phyloP scores from a whole-genome alignment of 2,113 vertebrate genomes.

The Rhodinocichla rosea region DNA sequence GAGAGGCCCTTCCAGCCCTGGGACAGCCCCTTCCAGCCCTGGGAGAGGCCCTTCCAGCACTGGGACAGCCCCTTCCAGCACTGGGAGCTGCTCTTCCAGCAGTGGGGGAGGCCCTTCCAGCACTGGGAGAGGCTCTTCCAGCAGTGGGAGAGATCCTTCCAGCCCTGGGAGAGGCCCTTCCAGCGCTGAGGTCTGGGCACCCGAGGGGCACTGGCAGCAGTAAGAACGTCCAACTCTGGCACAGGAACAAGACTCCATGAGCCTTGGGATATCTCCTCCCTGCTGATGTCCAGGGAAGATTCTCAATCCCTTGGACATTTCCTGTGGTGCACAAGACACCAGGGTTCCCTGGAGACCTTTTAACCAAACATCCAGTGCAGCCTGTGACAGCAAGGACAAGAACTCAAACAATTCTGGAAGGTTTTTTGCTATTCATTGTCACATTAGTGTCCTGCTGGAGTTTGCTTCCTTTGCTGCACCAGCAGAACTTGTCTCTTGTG shows the following conservation, averaged over 20 bases:
- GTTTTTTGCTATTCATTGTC: background rate
- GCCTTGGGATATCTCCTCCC: background rate
- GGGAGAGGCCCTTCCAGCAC: too few relatives aligned
- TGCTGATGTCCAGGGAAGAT: background rate
- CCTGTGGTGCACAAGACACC: background rate
- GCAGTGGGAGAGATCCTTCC: too few relatives aligned
- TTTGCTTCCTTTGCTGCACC: background rate
- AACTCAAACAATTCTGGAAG: background rate
- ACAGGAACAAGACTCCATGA: background rate
- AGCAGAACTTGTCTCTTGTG: background rate
- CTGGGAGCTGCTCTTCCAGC: rapidly evolving
- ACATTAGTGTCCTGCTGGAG: background rate
- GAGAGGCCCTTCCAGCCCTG: too few relatives aligned
- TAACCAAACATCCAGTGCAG: background rate
- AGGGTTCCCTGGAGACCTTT: background rate
- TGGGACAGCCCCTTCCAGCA: too few relatives aligned
- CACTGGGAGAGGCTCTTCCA: rapidly evolving
- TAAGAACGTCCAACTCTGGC: background rate
- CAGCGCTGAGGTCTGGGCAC: background rate
- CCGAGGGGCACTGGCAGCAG: background rate
- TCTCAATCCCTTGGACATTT: background rate
- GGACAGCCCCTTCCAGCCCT: too few relatives aligned
- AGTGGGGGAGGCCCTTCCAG: too few relatives aligned
- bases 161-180: rapidly evolving
- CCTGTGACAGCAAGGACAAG: background rate